phyloP scores from a whole-genome alignment of 2,888 invertebrate species.

The Hypena proboscidalis region DNA sequence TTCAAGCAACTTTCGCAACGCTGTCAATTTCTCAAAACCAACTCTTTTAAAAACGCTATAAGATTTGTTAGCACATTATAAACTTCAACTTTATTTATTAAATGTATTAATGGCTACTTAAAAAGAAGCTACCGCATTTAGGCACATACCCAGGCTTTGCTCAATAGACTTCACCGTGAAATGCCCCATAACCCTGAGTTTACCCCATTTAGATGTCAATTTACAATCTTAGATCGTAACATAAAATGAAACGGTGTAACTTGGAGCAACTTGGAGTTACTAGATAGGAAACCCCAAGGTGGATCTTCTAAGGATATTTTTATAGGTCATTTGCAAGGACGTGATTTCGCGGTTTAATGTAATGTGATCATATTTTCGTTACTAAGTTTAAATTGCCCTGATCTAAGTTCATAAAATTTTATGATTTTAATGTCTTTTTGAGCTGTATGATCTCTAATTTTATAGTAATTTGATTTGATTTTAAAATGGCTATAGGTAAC shows the following conservation, averaged over 20 bases:
- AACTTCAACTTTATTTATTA: conserved; percentile 44
- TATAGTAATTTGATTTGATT: too few species aligned
- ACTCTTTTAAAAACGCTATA: conserved; percentile 21
- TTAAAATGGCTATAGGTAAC: too few species aligned
- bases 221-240: conserved; percentile 69
- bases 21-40: too few species aligned
- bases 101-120: conserved; percentile 41
- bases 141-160: conserved; percentile 26
- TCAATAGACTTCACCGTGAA: conserved; percentile 34
- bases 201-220: conserved; percentile 66
- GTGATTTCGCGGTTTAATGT: conserved; percentile 14
- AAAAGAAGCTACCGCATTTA: conserved; percentile 36
- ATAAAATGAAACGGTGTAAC: conserved; percentile 72
- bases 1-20: too few species aligned
- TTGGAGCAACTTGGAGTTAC: conserved; percentile 50
- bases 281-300: conserved; percentile 48
- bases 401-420: too few species aligned
- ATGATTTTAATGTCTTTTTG: too few species aligned
- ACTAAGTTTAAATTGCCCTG: too few species aligned
- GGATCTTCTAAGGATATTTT: conserved; percentile 34
- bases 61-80: conserved; percentile 38
- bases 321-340: conserved; percentile 27
- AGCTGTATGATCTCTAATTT: too few species aligned
- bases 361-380: conserved; percentile 24
- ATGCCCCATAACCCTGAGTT: conserved; percentile 31